Base-by-base conservation (phyloP, 2,888 invertebrate species). In the Coelinius sp. region DNA sequence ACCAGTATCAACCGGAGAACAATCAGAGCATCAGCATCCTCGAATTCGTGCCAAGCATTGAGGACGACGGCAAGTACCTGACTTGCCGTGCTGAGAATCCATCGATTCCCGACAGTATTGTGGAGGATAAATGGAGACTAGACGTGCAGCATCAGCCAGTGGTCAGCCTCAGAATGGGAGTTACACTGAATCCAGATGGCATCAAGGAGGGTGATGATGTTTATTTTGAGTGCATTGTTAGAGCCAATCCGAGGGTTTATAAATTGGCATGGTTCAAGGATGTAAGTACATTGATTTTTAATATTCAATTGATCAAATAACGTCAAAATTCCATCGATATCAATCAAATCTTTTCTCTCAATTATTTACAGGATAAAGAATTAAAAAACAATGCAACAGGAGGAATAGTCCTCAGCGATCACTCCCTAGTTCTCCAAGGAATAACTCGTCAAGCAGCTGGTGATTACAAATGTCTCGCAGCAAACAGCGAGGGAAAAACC, bases 131-230 rank as follows among this genome's bases (percentile, higher is more conserved):
- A 90, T 95, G 95, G 94, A 90, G 93, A 82, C 91, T 96, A 85
- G 93, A 94, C 88, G 95, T 96, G 83, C 94, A 95, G 88, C 96
- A 96, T 95, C 91, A 95, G 94, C 96, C 96, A 17, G 92, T 94
- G 75, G 94, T 95, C 35, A 92, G 92, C 77, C 90, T 96, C 79
- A 94, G 93, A 89, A 94, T 96, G 93, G 95, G 95, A 65, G 93
- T 94, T 76, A 94, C 92, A 81, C 89, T 96, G 80, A 95, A 95
- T 88, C 94, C 95, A 8, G 93, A 94, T 79, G 94, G 94, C 88
- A 95, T 96, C 86, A 96, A 95, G 88, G 96, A 96, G 88, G 95
- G 95, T 38, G 95, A 95, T 84, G 95, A 95, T 88, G 95, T 95
- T 73, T 95, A 95, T 88, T 96, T 96, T 88, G 95, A 95, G 86